Percentiles rank a stretch among this genome's conserved stretches.
phyloP scores from a whole-genome alignment of 2,113 vertebrate genomes.

The Passer domesticus region DNA sequence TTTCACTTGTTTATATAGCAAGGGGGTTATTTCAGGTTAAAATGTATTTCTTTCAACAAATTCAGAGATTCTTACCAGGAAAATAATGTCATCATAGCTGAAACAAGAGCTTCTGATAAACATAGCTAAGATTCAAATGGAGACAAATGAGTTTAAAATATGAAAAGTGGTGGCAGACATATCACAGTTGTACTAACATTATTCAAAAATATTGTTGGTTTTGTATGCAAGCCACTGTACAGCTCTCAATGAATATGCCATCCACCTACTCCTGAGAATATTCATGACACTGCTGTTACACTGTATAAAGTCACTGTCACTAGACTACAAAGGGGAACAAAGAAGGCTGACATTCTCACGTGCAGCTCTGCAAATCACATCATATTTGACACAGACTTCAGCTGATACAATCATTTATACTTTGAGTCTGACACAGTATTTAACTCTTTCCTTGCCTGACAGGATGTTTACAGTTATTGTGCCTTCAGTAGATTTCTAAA shows the following conservation, averaged over 20 bases:
- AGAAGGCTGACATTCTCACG: background rate
- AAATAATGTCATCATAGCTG: background rate
- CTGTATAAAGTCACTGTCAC: constrained; percentile 24
- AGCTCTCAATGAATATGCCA: constrained; percentile 9
- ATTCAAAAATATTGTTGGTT: constrained; percentile 1
- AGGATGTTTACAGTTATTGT: background rate
- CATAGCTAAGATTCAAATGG: background rate
- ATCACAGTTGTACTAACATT: constrained; percentile 13
- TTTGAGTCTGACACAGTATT: background rate
- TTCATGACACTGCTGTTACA: background rate
- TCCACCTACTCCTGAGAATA: constrained; percentile 2
- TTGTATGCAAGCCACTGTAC: background rate
- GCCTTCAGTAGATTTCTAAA: background rate
- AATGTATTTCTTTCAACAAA: background rate
- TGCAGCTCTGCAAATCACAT: background rate
- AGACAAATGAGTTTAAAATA: constrained; percentile 40
- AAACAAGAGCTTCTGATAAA: background rate
- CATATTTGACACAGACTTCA: background rate
- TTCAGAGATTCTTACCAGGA: background rate
- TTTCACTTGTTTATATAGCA: background rate
- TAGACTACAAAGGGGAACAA: background rate
- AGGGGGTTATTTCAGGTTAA: background rate
- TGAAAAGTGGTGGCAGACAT: constrained; percentile 11
- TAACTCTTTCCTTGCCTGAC: background rate
- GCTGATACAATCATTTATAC: background rate